These are phyloP conservation scores for Baronia brevicornis DNA, from an alignment of 2,888 invertebrate genomes.

Conservation along the genomic window DNA sequence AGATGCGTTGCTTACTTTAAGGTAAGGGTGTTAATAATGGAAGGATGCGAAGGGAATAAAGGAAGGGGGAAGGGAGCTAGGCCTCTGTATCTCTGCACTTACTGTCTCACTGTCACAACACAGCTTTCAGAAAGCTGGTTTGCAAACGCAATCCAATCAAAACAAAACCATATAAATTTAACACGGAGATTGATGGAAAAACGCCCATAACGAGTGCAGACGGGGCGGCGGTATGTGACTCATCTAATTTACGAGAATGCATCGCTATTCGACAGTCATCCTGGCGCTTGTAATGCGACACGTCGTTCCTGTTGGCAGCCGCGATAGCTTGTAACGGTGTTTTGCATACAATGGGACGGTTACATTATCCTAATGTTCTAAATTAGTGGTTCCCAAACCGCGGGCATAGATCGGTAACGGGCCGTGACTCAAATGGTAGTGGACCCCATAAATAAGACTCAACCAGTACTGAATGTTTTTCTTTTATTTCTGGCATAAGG, in stretches of 20 bases:
- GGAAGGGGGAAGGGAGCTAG: no score
- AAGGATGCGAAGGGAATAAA: no score
- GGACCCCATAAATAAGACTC: no score
- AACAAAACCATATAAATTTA: constrained; percentile 47
- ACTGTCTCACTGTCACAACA: constrained; percentile 19
- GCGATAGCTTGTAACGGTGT: constrained; percentile 8
- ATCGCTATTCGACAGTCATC: constrained; percentile 7
- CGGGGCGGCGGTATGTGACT: constrained; percentile 27
- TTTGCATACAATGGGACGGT: constrained; percentile 13
- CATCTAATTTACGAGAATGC: constrained; percentile 17
- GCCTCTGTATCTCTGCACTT: no score
- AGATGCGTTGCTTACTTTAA: constrained; percentile 12
- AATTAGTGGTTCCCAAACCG: no score
- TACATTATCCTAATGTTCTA: neutral
- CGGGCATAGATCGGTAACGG: neutral
- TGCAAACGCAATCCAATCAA: constrained; percentile 17
- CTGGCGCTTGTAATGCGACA: constrained; percentile 5
- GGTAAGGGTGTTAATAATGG: no score
- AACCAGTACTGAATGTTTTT: no score
- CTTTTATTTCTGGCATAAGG: no score
- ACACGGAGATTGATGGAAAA: constrained; percentile 52
- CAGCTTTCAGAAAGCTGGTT: constrained; percentile 25
- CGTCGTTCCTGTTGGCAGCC: neutral
- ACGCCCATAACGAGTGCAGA: constrained; percentile 39
- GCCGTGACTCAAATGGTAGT: neutral